Evolutionary conservation across 1,140 invertebrate species (phyloP).

Genomic region (Trypoxylus dichotomus): DNA sequence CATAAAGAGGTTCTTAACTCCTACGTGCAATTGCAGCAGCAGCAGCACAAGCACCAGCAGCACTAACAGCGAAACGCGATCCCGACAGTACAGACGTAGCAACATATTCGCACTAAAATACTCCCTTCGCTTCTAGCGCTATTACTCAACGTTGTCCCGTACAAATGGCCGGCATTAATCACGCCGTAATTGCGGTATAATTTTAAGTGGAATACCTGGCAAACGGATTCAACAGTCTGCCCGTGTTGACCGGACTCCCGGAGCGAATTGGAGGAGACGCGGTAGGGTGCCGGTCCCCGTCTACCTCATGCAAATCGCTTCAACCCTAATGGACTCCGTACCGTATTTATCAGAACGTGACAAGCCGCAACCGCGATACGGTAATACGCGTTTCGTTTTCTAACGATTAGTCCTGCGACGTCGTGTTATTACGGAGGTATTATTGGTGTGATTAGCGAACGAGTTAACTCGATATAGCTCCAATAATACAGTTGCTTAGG

Average conservation of each 20-base stretch:
- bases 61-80: background rate
- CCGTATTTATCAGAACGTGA: background rate
- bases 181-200: slow-evolving; percentile 4
- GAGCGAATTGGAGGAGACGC: background rate
- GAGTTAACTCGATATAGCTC: no score
- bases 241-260: slow-evolving; percentile 15
- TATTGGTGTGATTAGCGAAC: no score
- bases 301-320: slow-evolving; percentile 1
- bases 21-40: no score
- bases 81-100: background rate
- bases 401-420: no score
- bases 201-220: slow-evolving; percentile 4
- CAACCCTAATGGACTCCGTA: background rate
- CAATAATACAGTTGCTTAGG: no score
- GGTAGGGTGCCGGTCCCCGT: background rate
- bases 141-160: slow-evolving; percentile 8
- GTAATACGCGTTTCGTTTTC: no score
- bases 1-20: no score
- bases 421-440: no score
- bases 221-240: background rate
- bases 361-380: background rate
- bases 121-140: background rate
- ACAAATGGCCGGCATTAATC: slow-evolving; percentile 11
- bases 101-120: background rate
- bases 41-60: no score